Evolutionary conservation across 2,888 invertebrate genomes (phyloP).

Genomic region (Orchesellides sinensis): DNA sequence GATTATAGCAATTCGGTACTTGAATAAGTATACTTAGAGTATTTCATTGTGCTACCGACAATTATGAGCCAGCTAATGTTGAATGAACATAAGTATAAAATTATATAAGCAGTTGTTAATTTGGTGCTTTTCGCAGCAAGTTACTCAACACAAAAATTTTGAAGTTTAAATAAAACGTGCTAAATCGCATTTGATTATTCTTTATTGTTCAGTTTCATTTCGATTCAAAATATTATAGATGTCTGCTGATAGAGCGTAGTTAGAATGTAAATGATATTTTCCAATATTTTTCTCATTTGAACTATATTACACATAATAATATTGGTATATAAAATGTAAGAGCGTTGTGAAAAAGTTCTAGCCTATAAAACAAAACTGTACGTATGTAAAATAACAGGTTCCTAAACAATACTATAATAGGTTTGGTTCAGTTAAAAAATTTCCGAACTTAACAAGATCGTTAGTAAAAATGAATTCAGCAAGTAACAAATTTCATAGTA

Average conservation of each 20-base stretch:
- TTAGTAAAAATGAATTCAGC: conserved; percentile 38
- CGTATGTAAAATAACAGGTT: not conserved
- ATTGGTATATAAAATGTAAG: conserved; percentile 28
- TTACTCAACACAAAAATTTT: too few relatives aligned
- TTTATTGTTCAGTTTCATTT: conserved; percentile 55
- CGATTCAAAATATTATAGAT: conserved; percentile 57
- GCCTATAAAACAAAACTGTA: conserved; percentile 12
- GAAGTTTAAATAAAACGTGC: too few relatives aligned
- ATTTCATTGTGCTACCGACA: too few relatives aligned
- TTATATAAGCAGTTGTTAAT: too few relatives aligned
- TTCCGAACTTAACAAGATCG: conserved; percentile 35
- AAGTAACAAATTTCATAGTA: not conserved
- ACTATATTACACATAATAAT: not conserved
- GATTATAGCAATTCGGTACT: too few relatives aligned
- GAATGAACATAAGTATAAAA: too few relatives aligned
- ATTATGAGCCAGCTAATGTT: too few relatives aligned
- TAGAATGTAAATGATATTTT: conserved; percentile 20
- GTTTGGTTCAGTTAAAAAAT: too few relatives aligned
- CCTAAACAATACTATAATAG: not conserved
- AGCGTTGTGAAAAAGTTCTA: conserved; percentile 43
- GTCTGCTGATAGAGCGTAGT: conserved; percentile 20
- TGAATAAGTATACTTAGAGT: too few relatives aligned
- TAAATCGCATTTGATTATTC: conserved; percentile 10
- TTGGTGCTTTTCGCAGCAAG: too few relatives aligned
- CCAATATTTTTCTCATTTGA: conserved; percentile 21